These are phyloP conservation scores for Amblyraja radiata DNA, from an alignment of 2,797 vertebrate genomes.

Conservation along the genomic window DNA sequence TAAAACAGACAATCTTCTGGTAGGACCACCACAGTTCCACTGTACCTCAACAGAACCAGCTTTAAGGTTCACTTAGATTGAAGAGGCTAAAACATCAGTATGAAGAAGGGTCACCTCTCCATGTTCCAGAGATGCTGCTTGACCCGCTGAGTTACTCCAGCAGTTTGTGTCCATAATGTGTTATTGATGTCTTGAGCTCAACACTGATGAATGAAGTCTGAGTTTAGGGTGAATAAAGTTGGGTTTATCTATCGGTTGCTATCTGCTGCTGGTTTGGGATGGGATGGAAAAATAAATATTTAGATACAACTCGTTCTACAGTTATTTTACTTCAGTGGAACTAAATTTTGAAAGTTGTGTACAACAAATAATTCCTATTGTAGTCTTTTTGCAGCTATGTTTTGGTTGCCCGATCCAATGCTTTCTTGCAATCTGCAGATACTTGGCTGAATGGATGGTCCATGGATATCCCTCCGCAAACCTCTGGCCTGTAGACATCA, in stretches of 20 bases:
- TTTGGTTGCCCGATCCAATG: too few relatives aligned
- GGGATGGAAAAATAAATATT: background rate
- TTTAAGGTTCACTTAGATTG: background rate
- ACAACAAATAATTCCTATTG: too few relatives aligned
- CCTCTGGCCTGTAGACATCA: slow-evolving; percentile 88
- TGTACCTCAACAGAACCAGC: background rate
- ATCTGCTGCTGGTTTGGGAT: background rate
- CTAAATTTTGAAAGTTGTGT: too few relatives aligned
- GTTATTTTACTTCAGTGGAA: too few relatives aligned
- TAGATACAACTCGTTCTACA: too few relatives aligned
- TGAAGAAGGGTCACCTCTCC: too few relatives aligned
- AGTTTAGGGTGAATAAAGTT: background rate
- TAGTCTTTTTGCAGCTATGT: too few relatives aligned
- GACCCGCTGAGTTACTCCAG: too few relatives aligned
- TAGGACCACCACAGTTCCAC: too few relatives aligned
- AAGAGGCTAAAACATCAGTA: background rate
- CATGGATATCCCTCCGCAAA: slow-evolving; percentile 84
- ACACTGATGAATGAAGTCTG: background rate
- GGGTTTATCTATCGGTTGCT: background rate
- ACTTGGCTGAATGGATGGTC: slow-evolving; percentile 93
- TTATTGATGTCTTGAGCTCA: background rate
- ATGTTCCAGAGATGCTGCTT: too few relatives aligned
- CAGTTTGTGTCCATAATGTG: background rate
- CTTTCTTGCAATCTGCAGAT: slow-evolving; percentile 56
- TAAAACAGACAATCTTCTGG: too few relatives aligned